These are phyloP conservation scores for Montipora efflorescens DNA, from an alignment of 64 coral and sea anemone species.

Conservation along the genomic window DNA sequence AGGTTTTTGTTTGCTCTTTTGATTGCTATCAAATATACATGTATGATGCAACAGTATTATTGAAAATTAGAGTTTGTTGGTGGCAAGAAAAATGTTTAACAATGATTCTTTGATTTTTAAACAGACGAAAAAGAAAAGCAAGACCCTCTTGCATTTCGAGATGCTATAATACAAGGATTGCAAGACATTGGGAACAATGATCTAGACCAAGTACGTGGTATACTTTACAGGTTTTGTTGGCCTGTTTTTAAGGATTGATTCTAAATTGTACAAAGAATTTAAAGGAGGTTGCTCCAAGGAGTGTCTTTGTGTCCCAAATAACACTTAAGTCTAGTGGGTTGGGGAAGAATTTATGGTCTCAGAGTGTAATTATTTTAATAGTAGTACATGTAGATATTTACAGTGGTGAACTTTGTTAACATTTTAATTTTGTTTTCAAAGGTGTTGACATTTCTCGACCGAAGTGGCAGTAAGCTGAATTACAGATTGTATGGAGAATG, in stretches of 20 bases:
- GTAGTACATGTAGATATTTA: not conserved
- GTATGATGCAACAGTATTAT: no score
- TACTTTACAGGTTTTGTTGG: not conserved
- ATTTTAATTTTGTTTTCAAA: not conserved
- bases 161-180: conserved; percentile 95
- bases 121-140: conserved; percentile 99
- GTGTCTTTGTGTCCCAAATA: no score
- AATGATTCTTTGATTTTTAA: not conserved
- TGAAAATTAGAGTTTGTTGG: no score
- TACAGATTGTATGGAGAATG: conserved; percentile 97
- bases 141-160: conserved; percentile 95
- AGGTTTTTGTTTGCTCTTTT: no score
- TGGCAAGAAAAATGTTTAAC: no score
- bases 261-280: no score
- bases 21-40: no score
- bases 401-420: not conserved
- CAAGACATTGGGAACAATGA: conserved; percentile 82
- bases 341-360: no score
- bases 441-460: conserved; percentile 90
- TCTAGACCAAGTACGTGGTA: conserved; percentile 85
- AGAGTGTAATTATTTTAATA: no score
- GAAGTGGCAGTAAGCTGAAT: conserved; percentile 91
- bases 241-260: no score
- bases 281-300: no score
- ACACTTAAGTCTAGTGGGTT: no score